Base-by-base conservation (phyloP, 1,140 invertebrate species). In the Linepithema humile region DNA sequence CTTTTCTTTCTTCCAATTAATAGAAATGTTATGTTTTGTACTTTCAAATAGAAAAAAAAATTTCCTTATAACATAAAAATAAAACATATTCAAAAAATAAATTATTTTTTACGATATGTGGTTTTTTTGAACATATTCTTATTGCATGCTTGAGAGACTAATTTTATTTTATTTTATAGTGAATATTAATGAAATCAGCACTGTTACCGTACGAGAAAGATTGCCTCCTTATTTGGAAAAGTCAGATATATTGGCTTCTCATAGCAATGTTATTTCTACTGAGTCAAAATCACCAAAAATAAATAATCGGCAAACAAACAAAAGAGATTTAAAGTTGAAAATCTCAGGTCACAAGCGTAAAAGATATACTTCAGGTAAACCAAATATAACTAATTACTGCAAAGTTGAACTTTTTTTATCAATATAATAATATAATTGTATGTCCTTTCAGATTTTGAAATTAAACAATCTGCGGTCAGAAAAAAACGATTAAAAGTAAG, bases 121-220 rank as follows among this genome's bases (percentile, higher is more conserved):
- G 6, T 20, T 35, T 32, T 45, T 3, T 50, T n/a, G 9, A 4
- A 45, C 4, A 43, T 35, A 75, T 65, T 64, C 40, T 50, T 48
- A 72, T 23, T 55, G 12, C 1, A 4, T 29, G 15, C 50, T n/a
- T 4, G 3, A 38, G n/a, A 29, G 23, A 23, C 0, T 59, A 0
- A 29, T 48, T 32, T 20, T 20, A 60, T 10, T 62, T 62, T 35
- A 48, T 17, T 64, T 48, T 77, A 0, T 6, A 80, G 75, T 43
- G n/a, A 80, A 80, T 55, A 40, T 80, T 55, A 80, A 80, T 40
- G 9, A 80, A 1, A 40, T 80, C 26, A 55, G 75, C 20, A 69
- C 48, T 70, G 17, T 80, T 40, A 80, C 64, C 0, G 23, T 69
- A 69, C 64, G 57, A 65, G 59, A 65, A 65, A 77, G 17, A 65